phyloP scores from a whole-genome alignment of 2,888 invertebrate genomes.

The Microplitis deprimator region DNA sequence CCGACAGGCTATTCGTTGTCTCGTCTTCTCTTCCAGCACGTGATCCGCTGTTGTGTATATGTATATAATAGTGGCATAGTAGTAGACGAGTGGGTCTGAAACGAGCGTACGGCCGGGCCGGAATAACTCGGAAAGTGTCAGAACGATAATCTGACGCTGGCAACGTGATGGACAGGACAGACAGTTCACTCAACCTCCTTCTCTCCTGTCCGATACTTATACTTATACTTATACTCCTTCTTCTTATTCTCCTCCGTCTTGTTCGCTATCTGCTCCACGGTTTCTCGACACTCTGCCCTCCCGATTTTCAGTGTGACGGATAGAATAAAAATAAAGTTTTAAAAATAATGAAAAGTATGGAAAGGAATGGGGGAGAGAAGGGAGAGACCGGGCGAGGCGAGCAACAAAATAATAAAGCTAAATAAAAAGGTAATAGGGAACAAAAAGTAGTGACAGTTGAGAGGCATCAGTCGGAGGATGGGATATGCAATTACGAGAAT shows the following conservation, averaged over 20 bases:
- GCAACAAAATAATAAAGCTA: not conserved
- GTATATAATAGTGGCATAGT: not conserved
- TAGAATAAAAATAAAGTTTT: not conserved
- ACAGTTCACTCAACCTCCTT: slow-evolving; percentile 60
- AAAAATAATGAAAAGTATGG: not conserved
- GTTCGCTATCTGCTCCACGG: slow-evolving; percentile 40
- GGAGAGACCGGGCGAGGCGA: no score
- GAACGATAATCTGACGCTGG: slow-evolving; percentile 72
- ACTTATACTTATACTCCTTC: slow-evolving; percentile 3
- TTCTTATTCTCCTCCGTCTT: slow-evolving; percentile 48
- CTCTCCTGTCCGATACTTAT: slow-evolving; percentile 26
- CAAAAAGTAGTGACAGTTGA: slow-evolving; percentile 20
- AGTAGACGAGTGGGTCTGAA: slow-evolving; percentile 36
- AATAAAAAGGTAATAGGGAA: slow-evolving; percentile 2
- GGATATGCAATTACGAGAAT: not conserved
- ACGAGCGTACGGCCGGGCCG: slow-evolving; percentile 56
- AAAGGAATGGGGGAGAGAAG: not conserved
- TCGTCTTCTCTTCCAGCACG: slow-evolving; percentile 40
- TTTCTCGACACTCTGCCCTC: slow-evolving; percentile 16
- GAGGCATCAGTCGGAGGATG: not conserved
- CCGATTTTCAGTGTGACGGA: slow-evolving; percentile 4
- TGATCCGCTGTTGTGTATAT: slow-evolving; percentile 21
- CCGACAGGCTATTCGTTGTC: slow-evolving; percentile 39
- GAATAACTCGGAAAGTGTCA: slow-evolving; percentile 72
- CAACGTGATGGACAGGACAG: slow-evolving; percentile 68